Percentiles rank a stretch among this genome's conserved stretches.
Conservation (phyloP, 2,797 vertebrate genomes). For the Melanotaenia pygmaea region DNA sequence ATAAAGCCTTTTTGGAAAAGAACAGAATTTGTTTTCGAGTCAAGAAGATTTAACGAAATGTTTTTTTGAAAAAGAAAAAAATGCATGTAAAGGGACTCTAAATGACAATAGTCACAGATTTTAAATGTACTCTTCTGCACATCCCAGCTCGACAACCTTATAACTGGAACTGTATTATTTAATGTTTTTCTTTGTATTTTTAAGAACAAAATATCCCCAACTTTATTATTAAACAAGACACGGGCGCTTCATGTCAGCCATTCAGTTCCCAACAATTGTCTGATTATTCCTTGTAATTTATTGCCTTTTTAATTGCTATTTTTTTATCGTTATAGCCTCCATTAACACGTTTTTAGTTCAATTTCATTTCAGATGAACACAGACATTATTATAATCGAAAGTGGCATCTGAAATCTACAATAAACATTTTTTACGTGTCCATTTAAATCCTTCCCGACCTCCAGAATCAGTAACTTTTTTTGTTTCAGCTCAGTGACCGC, state of each 20-base stretch:
- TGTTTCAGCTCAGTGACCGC: slow-evolving; percentile 81
- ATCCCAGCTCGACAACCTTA: slow-evolving; percentile 24
- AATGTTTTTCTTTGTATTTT: neutral
- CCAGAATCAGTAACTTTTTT: slow-evolving; percentile 78
- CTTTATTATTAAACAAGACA: slow-evolving; percentile 35
- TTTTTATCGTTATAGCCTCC: neutral
- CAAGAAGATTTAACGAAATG: neutral
- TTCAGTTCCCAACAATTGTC: slow-evolving; percentile 24
- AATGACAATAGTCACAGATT: slow-evolving; percentile 49
- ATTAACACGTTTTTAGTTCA: slow-evolving; percentile 2
- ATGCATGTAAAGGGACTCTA: slow-evolving; percentile 6
- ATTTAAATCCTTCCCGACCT: slow-evolving; percentile 62
- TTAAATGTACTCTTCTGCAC: slow-evolving; percentile 17
- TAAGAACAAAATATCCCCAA: slow-evolving; percentile 3
- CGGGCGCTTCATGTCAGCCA: slow-evolving; percentile 20
- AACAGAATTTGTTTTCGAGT: slow-evolving; percentile 23
- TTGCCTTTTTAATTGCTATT: slow-evolving; percentile 18
- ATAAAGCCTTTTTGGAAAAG: neutral
- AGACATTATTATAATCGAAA: slow-evolving; percentile 16
- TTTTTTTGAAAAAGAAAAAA: neutral
- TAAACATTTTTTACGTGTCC: slow-evolving; percentile 48
- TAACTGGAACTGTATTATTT: slow-evolving; percentile 9
- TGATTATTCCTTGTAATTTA: slow-evolving; percentile 27
- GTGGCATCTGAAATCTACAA: slow-evolving; percentile 31
- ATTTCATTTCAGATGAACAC: neutral